These are phyloP conservation scores for Ranitomeya imitator DNA, from an alignment of 2,113 vertebrate genomes.

Conservation along the genomic window DNA sequence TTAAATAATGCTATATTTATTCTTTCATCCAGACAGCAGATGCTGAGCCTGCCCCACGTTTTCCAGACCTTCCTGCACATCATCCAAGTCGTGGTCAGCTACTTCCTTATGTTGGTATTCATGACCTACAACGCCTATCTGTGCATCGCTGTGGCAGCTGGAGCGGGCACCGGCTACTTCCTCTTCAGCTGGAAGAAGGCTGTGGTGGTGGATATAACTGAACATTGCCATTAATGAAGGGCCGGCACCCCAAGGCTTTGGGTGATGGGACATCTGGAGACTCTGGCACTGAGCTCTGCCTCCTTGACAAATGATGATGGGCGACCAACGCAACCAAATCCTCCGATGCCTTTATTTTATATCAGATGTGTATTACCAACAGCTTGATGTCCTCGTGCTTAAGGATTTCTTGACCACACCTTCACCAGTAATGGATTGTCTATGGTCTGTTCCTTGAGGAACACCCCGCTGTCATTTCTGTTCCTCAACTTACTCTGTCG, in stretches of 20 bases:
- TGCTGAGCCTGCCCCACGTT: slow-evolving; percentile 90
- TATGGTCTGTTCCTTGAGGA: not conserved
- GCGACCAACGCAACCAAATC: not conserved
- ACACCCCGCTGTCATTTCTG: not conserved
- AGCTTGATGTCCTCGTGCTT: not conserved
- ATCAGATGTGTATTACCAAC: not conserved
- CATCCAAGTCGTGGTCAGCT: slow-evolving; percentile 94
- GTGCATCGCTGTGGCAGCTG: slow-evolving; percentile 89
- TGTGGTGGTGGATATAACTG: slow-evolving; percentile 96
- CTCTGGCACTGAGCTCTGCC: not conserved
- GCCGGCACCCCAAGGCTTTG: not conserved
- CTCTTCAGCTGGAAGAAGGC: slow-evolving; percentile 98
- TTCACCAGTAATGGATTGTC: not conserved
- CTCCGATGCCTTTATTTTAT: slow-evolving; percentile 29
- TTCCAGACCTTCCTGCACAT: slow-evolving; percentile 90
- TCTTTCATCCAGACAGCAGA: slow-evolving; percentile 81
- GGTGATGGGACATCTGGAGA: not conserved
- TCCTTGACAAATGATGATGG: not conserved
- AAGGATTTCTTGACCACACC: not conserved
- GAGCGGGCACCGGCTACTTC: slow-evolving; percentile 92
- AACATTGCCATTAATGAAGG: slow-evolving; percentile 87
- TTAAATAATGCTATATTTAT: not conserved
- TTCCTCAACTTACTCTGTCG: not conserved
- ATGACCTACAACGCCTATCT: slow-evolving; percentile 98
- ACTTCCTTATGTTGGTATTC: slow-evolving; percentile 97